Conservation (phyloP, 1,140 invertebrate genomes). For the Plectrocnemia conspersa region DNA sequence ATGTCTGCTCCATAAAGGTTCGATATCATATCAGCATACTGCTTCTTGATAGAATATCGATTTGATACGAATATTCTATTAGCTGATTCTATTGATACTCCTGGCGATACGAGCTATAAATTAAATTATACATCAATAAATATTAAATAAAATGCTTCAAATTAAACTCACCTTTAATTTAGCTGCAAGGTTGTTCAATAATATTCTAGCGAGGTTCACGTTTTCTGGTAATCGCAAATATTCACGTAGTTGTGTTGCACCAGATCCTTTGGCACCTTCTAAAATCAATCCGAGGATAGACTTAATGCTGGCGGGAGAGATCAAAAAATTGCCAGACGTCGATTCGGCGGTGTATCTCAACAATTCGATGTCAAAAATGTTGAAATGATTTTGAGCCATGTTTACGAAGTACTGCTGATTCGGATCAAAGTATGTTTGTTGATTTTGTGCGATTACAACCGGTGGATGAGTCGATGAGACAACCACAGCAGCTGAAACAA, state of each 20-base stretch:
- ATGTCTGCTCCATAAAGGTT: constrained; percentile 45
- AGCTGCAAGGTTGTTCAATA: constrained; percentile 46
- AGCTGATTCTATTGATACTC: constrained; percentile 47
- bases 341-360: constrained; percentile 42
- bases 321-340: constrained; percentile 56
- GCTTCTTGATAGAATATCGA: constrained; percentile 41
- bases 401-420: background rate
- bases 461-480: background rate
- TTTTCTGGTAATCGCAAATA: constrained; percentile 54
- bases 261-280: constrained; percentile 57
- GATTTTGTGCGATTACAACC: background rate
- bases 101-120: constrained; percentile 40
- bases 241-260: constrained; percentile 56
- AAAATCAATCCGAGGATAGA: constrained; percentile 58
- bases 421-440: background rate
- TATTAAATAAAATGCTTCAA: constrained; percentile 16
- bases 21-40: constrained; percentile 43
- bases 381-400: too few species aligned
- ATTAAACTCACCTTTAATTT: constrained; percentile 49
- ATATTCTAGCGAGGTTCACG: constrained; percentile 43
- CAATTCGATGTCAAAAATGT: constrained; percentile 56
- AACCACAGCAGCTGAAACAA: background rate
- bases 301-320: constrained; percentile 66
- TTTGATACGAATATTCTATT: constrained; percentile 54
- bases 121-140: constrained; percentile 15